A percentile compares a stretch with the other conserved stretches of the same genome.
Conservation (phyloP, 2,113 vertebrate species). For the Onychostoma macrolepis region DNA sequence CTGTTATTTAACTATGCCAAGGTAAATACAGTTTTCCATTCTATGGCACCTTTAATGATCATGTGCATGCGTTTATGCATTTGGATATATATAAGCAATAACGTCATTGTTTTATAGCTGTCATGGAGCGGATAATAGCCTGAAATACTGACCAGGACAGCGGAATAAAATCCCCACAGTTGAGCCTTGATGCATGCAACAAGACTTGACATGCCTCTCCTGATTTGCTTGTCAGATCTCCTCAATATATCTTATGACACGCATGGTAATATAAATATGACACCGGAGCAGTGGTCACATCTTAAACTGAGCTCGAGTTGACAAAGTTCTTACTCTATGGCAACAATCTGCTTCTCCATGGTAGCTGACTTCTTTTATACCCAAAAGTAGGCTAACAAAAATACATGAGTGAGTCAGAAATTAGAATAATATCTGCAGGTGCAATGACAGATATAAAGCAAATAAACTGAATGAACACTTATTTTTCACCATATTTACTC, state of each 20-base stretch:
- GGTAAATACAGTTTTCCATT: too few relatives aligned
- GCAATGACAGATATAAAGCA: not conserved
- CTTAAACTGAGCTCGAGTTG: not conserved
- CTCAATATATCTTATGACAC: not conserved
- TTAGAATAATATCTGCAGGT: not conserved
- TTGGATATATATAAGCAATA: not conserved
- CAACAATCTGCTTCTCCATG: not conserved
- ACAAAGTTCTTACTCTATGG: not conserved
- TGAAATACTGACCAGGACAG: not conserved
- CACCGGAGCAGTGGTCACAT: not conserved
- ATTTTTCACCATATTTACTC: not conserved
- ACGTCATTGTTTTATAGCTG: not conserved
- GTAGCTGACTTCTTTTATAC: not conserved
- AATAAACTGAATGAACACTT: too few relatives aligned
- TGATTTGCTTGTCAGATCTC: not conserved
- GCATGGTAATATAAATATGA: not conserved
- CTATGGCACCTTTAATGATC: too few relatives aligned
- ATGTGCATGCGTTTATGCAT: not conserved
- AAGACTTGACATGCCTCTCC: slow-evolving; percentile 4
- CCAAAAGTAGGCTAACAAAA: not conserved
- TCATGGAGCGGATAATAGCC: not conserved
- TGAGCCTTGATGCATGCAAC: not conserved
- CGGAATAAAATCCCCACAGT: not conserved
- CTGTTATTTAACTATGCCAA: too few relatives aligned
- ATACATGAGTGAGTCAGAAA: not conserved